Evolutionary conservation across 1,140 invertebrate species (phyloP).

Genomic region (Anagrus nilaparvatae): DNA sequence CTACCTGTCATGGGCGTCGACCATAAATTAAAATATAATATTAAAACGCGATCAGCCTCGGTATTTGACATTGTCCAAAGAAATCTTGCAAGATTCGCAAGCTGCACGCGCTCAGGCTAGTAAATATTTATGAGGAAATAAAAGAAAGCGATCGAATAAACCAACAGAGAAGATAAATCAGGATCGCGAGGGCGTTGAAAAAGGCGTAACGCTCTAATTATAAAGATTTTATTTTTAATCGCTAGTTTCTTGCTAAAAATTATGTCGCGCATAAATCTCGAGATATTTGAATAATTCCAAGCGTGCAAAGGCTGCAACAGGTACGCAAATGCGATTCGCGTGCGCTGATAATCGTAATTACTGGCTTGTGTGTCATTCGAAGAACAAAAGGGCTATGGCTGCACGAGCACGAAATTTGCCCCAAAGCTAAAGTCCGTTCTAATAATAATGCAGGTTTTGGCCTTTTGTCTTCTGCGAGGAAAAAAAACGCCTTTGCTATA

Average conservation of each 20-base stretch:
- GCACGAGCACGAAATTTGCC: too few relatives aligned
- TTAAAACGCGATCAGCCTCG: neutral
- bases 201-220: conserved; percentile 41
- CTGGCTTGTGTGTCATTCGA: conserved; percentile 27
- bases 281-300: neutral
- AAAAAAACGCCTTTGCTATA: neutral
- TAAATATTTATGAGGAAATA: too few relatives aligned
- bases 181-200: conserved; percentile 29
- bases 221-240: too few relatives aligned
- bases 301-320: conserved; percentile 25
- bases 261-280: neutral
- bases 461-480: conserved; percentile 8
- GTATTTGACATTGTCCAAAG: neutral
- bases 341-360: conserved; percentile 38
- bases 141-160: neutral
- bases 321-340: conserved; percentile 25
- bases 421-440: conserved; percentile 2
- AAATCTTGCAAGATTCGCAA: conserved; percentile 1
- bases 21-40: conserved; percentile 18
- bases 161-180: conserved; percentile 13
- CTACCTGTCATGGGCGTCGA: conserved; percentile 15
- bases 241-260: neutral
- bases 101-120: neutral
- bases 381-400: conserved; percentile 22
- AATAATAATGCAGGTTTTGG: conserved; percentile 3